Conservation (phyloP, 2,113 vertebrate genomes). For the Lepus timidus region DNA sequence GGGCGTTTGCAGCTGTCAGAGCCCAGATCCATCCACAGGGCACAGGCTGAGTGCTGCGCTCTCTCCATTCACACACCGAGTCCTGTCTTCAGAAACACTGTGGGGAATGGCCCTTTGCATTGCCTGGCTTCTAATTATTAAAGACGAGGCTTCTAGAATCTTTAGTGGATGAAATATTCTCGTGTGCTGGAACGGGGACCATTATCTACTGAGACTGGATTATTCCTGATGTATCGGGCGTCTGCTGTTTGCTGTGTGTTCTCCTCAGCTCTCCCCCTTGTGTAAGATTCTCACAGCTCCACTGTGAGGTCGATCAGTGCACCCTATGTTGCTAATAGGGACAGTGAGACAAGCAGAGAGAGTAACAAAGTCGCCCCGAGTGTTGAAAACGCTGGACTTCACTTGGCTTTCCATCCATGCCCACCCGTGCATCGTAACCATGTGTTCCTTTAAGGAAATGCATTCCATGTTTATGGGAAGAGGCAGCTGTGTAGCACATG, state of each 20-base stretch:
- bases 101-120: background rate
- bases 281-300: background rate
- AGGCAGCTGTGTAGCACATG: too few species aligned
- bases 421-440: too few species aligned
- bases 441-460: background rate
- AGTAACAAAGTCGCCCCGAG: too few species aligned
- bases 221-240: background rate
- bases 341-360: background rate
- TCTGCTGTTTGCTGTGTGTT: background rate
- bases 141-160: background rate
- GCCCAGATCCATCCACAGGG: background rate
- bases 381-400: background rate
- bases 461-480: background rate
- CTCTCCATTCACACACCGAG: rapidly evolving
- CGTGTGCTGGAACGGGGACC: background rate
- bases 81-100: background rate
- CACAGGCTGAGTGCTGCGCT: too few species aligned
- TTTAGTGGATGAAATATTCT: background rate
- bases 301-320: too few species aligned
- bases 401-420: background rate
- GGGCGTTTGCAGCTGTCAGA: too few species aligned
- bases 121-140: background rate
- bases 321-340: too few species aligned
- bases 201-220: background rate
- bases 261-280: background rate